Conservation (phyloP, 2,797 vertebrate species). For the Lophius americanus region DNA sequence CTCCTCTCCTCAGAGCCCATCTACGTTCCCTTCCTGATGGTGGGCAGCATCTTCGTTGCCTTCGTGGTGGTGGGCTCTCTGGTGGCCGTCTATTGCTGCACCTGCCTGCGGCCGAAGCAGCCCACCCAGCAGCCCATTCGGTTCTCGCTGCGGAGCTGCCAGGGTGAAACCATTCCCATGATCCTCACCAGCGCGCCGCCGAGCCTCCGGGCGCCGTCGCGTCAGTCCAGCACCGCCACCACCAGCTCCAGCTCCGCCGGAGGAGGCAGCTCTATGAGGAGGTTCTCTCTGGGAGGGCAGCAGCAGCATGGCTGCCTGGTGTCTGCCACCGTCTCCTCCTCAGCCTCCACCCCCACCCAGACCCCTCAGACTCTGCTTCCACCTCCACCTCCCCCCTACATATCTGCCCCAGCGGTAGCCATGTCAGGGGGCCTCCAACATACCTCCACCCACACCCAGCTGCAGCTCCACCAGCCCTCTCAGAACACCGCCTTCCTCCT, state of each 20-base stretch:
- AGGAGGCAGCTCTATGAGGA: conserved; percentile 86
- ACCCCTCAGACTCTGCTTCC: conserved; percentile 81
- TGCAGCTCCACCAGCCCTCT: conserved; percentile 75
- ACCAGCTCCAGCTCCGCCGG: conserved; percentile 92
- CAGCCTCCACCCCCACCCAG: conserved; percentile 80
- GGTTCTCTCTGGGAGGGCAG: conserved; percentile 86
- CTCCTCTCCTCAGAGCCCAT: conserved; percentile 86
- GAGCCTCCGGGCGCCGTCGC: conserved; percentile 88
- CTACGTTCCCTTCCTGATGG: conserved; percentile 97
- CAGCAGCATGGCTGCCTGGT: conserved; percentile 82
- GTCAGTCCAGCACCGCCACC: conserved; percentile 94
- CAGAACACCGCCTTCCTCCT: conserved; percentile 85
- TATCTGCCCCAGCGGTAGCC: conserved; percentile 73
- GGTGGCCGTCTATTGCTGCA: conserved; percentile 96
- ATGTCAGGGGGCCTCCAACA: conserved; percentile 76
- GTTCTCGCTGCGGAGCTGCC: conserved; percentile 93
- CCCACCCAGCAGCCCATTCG: conserved; percentile 90
- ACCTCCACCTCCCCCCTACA: conserved; percentile 80
- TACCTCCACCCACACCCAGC: conserved; percentile 62
- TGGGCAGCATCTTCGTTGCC: conserved; percentile 97
- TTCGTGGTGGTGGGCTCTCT: conserved; percentile 94
- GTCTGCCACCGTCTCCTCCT: conserved; percentile 79
- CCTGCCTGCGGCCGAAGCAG: conserved; percentile 94
- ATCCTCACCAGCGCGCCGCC: conserved; percentile 88
- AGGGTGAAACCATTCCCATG: conserved; percentile 98